Evolutionary conservation across 53 echinoderm and acorn worm species (phyloP).

Genomic region (Antedon mediterranea): DNA sequence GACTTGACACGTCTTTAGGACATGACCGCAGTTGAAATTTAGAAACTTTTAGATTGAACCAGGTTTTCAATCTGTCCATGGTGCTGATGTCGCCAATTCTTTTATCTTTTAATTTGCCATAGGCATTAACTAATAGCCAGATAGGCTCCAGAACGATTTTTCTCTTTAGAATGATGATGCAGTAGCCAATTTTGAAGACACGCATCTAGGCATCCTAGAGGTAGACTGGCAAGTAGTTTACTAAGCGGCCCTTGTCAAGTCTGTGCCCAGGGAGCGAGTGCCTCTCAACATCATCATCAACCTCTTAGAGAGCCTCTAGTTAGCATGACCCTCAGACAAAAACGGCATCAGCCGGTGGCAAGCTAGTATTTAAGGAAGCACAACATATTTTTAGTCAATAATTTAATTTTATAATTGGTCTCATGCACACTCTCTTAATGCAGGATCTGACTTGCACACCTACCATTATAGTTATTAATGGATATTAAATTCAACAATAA

Average conservation of each 20-base stretch:
- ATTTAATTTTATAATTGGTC: background rate
- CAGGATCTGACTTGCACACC: background rate
- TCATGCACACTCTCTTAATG: background rate
- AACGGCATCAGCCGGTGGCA: background rate
- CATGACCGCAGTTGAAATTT: background rate
- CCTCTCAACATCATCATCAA: background rate
- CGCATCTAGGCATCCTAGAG: background rate
- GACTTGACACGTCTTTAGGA: background rate
- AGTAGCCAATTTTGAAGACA: background rate
- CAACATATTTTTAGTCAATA: background rate
- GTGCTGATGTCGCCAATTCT: background rate
- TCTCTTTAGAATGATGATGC: background rate
- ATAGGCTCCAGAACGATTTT: background rate
- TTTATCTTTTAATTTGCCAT: slow-evolving; percentile 1
- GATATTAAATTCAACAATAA: background rate
- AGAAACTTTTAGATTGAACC: background rate
- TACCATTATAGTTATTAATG: background rate
- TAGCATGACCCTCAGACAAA: background rate
- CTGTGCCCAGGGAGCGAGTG: background rate
- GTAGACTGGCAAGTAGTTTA: background rate
- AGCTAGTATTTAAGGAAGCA: slow-evolving; percentile 1
- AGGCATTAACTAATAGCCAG: background rate
- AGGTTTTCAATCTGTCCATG: background rate
- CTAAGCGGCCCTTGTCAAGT: slow-evolving; percentile 1
- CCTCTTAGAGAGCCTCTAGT: slow-evolving; percentile 1